These are phyloP conservation scores for Lasioglossum leucozonium DNA, from an alignment of 2,888 invertebrate genomes.

Conservation along the genomic window DNA sequence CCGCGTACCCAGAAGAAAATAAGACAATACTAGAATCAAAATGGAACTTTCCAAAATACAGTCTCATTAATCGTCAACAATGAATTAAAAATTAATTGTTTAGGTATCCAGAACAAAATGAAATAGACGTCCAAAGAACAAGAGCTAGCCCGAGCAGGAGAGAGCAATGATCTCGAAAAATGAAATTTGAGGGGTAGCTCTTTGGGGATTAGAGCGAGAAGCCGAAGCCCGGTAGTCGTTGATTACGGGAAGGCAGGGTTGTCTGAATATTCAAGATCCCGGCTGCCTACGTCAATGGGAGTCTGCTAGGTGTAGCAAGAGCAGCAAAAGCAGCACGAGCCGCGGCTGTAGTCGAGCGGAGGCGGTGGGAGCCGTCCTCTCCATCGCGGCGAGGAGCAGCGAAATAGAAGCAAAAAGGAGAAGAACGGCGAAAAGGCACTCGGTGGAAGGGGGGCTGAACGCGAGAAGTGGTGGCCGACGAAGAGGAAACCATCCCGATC, in stretches of 20 bases:
- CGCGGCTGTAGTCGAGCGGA: slow-evolving; percentile 77
- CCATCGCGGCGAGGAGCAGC: slow-evolving; percentile 70
- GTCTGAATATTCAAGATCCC: slow-evolving; percentile 25
- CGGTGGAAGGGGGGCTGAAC: slow-evolving; percentile 69
- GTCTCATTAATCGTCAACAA: no score
- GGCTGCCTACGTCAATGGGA: slow-evolving; percentile 77
- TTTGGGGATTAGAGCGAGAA: no score
- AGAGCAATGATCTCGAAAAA: not conserved
- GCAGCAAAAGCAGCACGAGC: slow-evolving; percentile 58
- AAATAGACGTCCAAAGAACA: not conserved
- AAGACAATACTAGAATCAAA: no score
- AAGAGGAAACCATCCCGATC: slow-evolving; percentile 43
- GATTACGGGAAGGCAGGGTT: not conserved
- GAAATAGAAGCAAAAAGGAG: slow-evolving; percentile 66
- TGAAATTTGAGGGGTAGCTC: not conserved
- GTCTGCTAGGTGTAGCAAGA: slow-evolving; percentile 79
- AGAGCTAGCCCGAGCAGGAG: not conserved
- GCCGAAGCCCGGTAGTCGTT: not conserved
- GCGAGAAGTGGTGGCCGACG: slow-evolving; percentile 63
- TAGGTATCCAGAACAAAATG: no score
- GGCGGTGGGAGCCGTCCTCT: slow-evolving; percentile 81
- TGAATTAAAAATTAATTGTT: no score
- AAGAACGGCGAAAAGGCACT: slow-evolving; percentile 69
- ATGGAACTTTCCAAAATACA: no score
- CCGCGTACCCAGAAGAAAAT: not conserved